Percentiles rank a stretch among this genome's conserved stretches.
Conservation (phyloP, 2,797 vertebrate species). For the Prionace glauca region DNA sequence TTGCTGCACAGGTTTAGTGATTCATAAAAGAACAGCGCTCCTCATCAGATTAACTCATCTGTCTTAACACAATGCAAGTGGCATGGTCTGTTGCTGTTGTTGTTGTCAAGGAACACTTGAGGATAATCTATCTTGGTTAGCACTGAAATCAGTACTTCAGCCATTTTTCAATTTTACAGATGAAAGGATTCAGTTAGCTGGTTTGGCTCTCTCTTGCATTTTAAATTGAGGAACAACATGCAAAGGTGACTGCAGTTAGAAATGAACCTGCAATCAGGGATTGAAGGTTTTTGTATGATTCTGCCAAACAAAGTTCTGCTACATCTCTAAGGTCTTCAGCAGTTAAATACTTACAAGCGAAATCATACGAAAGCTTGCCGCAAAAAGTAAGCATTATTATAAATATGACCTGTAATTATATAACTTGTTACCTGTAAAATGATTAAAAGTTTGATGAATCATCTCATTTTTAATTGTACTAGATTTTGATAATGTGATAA, state of each 20-base stretch:
- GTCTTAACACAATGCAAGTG: neutral
- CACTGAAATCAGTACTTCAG: neutral
- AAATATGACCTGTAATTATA: neutral
- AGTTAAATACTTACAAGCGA: neutral
- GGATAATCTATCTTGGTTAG: neutral
- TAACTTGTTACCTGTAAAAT: neutral
- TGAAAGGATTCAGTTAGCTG: neutral
- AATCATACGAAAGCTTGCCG: neutral
- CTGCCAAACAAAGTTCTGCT: neutral
- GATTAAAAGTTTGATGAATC: neutral
- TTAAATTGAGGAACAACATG: neutral
- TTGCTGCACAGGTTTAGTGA: neutral
- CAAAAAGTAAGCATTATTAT: neutral
- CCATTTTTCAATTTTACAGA: neutral
- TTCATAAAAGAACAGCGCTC: neutral
- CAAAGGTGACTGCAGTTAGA: no score
- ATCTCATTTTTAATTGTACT: neutral
- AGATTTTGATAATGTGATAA: no score
- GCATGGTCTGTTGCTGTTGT: neutral
- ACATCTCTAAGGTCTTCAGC: neutral
- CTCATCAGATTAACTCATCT: neutral
- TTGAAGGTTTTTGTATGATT: neutral
- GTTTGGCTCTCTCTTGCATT: neutral
- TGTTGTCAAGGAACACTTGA: neutral
- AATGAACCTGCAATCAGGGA: neutral